Evolutionary conservation across 2,113 vertebrate genomes (phyloP), one percentile per base, ranked within the genome.

Genomic region (Brienomyrus brachyistius): DNA sequence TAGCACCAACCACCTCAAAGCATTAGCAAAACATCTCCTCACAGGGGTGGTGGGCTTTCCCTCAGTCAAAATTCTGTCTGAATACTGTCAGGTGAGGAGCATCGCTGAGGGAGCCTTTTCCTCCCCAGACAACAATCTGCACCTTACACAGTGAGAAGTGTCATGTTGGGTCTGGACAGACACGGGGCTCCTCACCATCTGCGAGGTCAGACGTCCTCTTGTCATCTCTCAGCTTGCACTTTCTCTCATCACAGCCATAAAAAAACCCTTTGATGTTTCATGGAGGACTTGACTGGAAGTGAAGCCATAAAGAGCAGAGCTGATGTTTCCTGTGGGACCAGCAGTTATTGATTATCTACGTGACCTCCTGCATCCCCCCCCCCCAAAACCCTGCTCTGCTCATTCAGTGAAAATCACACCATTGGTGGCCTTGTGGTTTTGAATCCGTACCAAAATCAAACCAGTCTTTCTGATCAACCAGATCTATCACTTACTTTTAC

Each of bases 201-300:
- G 45, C 21, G 1, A 84, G 82, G 82, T 48, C 82, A 45, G 82
- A 43, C 31, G 45, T 47, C 82, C 43, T 45, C 31, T 21, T 40
- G 19, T 83, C 80, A 86, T 31, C 80, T 45, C 31, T 23, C 80
- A 83, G 43, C 62, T 86, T 59, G 40, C 62, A 40, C 62, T 89
- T 77, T 51, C 74, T 21, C 92, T 89, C 92, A 92, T 92, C 92
- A 89, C 91, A 74, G 90, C 90, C 15, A 47, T 92, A 90, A 93
- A 93, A 93, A 87, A 90, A 77, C 84, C 91, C 95, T 93, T 94
- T 94, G 94, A 95, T 92, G 93, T 88, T 40, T 7, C 56, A 86
- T 77, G 90, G 91, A 91, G 84, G 85, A 91, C 89, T 89, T 89
- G 88, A 80, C 6, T 89, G 89, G 88, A 90, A 87, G 89, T 45